Percentiles rank a stretch among this genome's conserved stretches.
Evolutionary conservation across 2,797 vertebrate genomes (phyloP).

Genomic region (Eidolon dupreanum): DNA sequence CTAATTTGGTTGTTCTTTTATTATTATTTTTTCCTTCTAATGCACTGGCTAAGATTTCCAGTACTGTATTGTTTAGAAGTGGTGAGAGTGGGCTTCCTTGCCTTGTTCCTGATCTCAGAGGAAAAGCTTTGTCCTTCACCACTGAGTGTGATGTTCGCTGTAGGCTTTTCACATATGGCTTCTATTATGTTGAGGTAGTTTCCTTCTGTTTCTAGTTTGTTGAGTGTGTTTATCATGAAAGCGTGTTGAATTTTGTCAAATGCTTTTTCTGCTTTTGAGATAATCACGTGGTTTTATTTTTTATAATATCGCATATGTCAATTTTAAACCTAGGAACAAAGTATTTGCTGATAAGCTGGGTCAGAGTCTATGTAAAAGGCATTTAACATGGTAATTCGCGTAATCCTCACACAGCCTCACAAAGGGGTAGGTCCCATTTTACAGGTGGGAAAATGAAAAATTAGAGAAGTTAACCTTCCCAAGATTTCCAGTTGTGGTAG

Average conservation of each 20-base stretch:
- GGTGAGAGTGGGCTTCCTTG: neutral
- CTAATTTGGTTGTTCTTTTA: neutral
- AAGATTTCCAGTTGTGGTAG: too few species aligned
- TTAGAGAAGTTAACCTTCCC: neutral
- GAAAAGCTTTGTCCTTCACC: neutral
- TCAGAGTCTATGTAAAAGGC: neutral
- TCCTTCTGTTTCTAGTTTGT: neutral
- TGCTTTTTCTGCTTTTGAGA: neutral
- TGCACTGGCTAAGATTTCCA: neutral
- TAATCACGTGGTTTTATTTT: neutral
- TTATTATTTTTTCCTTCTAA: neutral
- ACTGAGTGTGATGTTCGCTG: neutral
- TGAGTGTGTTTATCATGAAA: neutral
- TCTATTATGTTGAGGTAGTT: neutral
- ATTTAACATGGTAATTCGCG: neutral
- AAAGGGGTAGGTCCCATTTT: neutral
- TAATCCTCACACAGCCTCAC: neutral
- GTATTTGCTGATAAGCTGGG: neutral
- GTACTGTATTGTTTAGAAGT: neutral
- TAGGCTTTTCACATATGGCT: neutral
- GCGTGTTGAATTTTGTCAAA: neutral
- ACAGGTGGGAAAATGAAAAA: neutral
- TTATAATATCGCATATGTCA: neutral
- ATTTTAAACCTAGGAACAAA: neutral
- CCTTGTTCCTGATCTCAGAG: neutral